These are phyloP conservation scores for Parus major DNA, from an alignment of 2,113 vertebrate genomes.

Conservation along the genomic window DNA sequence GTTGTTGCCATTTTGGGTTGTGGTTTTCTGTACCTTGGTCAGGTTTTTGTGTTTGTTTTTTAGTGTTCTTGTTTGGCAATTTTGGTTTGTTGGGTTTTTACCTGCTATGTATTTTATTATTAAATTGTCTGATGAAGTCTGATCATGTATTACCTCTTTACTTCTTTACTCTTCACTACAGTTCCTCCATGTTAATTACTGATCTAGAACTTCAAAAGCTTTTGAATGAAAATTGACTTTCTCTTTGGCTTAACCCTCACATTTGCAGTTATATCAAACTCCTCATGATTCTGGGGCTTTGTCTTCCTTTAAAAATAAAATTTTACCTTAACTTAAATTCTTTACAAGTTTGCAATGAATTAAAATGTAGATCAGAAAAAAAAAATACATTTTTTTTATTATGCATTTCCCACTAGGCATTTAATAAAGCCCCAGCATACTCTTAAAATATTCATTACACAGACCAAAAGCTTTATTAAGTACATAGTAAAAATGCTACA, in stretches of 20 bases:
- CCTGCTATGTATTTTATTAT: not conserved
- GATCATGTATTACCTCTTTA: not conserved
- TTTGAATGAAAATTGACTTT: not conserved
- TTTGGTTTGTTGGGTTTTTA: not conserved
- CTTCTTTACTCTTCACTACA: not conserved
- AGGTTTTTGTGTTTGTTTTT: not conserved
- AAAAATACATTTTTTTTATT: not conserved
- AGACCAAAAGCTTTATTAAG: slow-evolving; percentile 13
- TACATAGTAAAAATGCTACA: not conserved
- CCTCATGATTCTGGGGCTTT: not conserved
- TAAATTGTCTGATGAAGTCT: not conserved
- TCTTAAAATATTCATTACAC: not conserved
- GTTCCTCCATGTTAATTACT: not conserved
- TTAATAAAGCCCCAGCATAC: not conserved
- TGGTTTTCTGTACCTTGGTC: not conserved
- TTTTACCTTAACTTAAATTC: not conserved
- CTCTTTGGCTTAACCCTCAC: not conserved
- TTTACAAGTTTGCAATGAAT: not conserved
- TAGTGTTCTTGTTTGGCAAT: not conserved
- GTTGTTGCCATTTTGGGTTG: not conserved
- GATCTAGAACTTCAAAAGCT: not conserved
- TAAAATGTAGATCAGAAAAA: not conserved
- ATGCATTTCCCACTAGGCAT: not conserved
- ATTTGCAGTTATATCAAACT: not conserved
- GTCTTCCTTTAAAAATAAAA: not conserved